Base-by-base conservation (phyloP, 2,888 invertebrate species). In the Synanthedon myopaeformis region DNA sequence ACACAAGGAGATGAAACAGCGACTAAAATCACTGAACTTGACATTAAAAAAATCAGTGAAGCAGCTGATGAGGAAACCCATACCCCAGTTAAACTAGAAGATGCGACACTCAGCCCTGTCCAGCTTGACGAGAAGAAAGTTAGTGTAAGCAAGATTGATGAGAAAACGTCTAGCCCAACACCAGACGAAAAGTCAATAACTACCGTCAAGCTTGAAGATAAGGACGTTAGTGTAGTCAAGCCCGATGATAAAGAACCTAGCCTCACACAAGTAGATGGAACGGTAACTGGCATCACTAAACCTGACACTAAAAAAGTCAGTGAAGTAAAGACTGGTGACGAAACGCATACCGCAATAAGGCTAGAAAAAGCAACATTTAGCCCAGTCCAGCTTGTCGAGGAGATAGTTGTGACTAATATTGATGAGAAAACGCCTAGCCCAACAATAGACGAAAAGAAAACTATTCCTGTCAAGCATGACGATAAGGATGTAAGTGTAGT, bases 181-280 rank as follows among this genome's bases (percentile, higher is more conserved):
- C 3, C 3, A 14, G 3, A 49, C 1, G 49, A 49, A 12, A 42
- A 42, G n/a, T 3, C n/a, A 3, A n/a, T 41, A 11, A 51, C 50
- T 53, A 53, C 55, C 48, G 54, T 50, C 52, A 54, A 52, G 0
- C 48, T 52, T 0, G 56, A 54, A 10, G 49, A 51, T 5, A 48
- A 57, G 42, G 42, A 10, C 3, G 11, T 42, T 3, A 42, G 11
- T 42, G 10, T n/a, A 42, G 42, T 12, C 10, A 42, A 42, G n/a
- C 42, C n/a, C n/a, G 3, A 13, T 13, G 35, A 35, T 10, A 35
- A 51, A 41, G 51, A 2, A 13, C 35, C 12, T 11, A 41, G 42
- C 4, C 42, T 5, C 2, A n/a, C 4, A 42, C 10, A 42, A 3
- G 11, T 3, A 12, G 42, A 42, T 42, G 42, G 4, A 42, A 42